Percentiles rank a stretch among this genome's conserved stretches.
phyloP scores from a whole-genome alignment of 2,113 vertebrate genomes.

The Serinus canaria region DNA sequence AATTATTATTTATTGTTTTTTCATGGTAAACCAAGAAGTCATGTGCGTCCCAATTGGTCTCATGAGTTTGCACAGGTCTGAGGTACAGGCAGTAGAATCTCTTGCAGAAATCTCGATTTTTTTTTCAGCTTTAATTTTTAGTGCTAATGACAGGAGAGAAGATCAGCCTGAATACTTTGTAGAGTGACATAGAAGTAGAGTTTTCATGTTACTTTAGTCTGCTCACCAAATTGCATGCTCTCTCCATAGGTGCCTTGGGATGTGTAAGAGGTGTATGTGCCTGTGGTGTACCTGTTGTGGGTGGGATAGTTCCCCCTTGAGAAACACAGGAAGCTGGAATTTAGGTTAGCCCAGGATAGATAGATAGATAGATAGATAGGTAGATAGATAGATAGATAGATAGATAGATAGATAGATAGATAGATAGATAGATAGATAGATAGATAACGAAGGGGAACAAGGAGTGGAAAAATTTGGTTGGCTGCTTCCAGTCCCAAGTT shows the following conservation, averaged over 20 bases:
- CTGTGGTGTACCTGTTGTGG: neutral
- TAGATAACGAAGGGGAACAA: slow-evolving; percentile 3
- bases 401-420: neutral
- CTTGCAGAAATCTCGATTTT: neutral
- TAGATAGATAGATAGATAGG: neutral
- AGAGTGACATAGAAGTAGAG: neutral
- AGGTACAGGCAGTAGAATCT: neutral
- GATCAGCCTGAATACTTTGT: neutral
- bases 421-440: neutral
- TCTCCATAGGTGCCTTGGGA: neutral
- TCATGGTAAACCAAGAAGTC: neutral
- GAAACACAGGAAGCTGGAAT: neutral
- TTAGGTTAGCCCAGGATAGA: slow-evolving; percentile 3
- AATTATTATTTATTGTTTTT: neutral
- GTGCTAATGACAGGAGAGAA: neutral
- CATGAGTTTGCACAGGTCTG: neutral
- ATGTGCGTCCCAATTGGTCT: neutral
- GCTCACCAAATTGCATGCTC: neutral
- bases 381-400: neutral
- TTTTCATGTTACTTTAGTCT: neutral
- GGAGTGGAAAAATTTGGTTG: slow-evolving; percentile 66
- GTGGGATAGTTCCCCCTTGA: neutral
- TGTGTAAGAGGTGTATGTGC: neutral
- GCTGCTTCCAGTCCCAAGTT: slow-evolving; percentile 58
- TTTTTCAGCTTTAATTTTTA: neutral